Evolutionary conservation across 2,888 invertebrate genomes (phyloP), one percentile per base, ranked within the genome.

Genomic region (Clanis bilineata): DNA sequence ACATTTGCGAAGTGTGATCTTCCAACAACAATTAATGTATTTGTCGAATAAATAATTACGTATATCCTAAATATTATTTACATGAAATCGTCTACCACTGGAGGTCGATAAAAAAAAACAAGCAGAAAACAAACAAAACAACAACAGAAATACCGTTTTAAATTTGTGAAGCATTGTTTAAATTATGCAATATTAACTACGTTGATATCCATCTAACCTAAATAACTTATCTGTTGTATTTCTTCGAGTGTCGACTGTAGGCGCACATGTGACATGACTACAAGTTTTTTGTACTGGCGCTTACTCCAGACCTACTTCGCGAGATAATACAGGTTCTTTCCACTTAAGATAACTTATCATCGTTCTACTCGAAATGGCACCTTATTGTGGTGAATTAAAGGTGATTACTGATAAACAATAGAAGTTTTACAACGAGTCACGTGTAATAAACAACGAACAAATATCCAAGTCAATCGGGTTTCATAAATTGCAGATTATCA

Each of bases 271-370:
- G 9, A 18, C 47, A 18, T 18, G 9, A 47, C 28, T 10, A 18
- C 41, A 32, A 32, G 18, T 32, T 51, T 47, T 21, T 36, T 36
- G 36, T 44, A 51, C 51, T 5, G 28, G 15, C 51, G 32, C 51
- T 32, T 51, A 51, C 28, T 51, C 51, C 51, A 51, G 51, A 51
- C 51, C 32, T 51, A 51, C 32, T 51, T 32, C 32, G 28, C 28
- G 10, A 51, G 51, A 51, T 47, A 39, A 47, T 51, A 51, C 51
- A 51, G 51, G 51, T 51, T 51, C 28, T 28, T 28, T 15, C 32
- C 51, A 51, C 32, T 32, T 51, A 32, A 51, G 51, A 51, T 51
- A 51, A 3, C 32, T 18, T 51, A 51, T 51, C 51, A 51, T 28
- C 32, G 18, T 51, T 15, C 51, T 15, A 51, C 51, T 51, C 18